Evolutionary conservation across 2,888 invertebrate genomes (phyloP).

Genomic region (Cloeon dipterum): DNA sequence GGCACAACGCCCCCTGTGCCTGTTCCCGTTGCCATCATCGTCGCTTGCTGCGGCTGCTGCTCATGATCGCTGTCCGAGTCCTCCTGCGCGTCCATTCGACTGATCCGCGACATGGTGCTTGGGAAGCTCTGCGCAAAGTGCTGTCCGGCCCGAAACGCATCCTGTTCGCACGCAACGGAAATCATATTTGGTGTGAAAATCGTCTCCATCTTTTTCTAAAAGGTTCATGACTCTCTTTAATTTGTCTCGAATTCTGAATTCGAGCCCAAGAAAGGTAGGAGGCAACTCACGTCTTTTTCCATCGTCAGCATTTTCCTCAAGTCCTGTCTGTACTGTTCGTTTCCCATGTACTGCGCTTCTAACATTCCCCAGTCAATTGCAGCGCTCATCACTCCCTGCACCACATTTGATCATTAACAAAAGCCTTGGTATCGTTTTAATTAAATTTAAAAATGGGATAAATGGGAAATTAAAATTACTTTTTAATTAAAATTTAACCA

Average conservation of each 20-base stretch:
- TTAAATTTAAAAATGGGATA: no score
- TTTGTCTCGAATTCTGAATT: no score
- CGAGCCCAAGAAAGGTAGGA: no score
- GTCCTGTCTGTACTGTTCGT: conserved; percentile 57
- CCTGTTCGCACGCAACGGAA: conserved; percentile 13
- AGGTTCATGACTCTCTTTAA: not conserved
- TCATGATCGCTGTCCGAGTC: no score
- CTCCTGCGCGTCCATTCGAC: conserved; percentile 2
- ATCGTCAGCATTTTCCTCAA: conserved; percentile 71
- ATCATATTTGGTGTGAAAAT: not conserved
- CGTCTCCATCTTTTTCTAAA: not conserved
- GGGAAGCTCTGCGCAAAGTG: conserved; percentile 45
- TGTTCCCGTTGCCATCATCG: not conserved
- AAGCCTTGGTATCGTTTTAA: no score
- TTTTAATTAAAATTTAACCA: not conserved
- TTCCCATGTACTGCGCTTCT: conserved; percentile 65
- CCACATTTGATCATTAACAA: no score
- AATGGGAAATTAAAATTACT: conserved; percentile 3
- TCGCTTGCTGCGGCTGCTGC: no score
- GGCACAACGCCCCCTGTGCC: not conserved
- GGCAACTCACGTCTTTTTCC: conserved; percentile 28
- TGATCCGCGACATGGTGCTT: conserved; percentile 17
- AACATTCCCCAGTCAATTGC: conserved; percentile 86
- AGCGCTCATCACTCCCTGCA: conserved; percentile 81
- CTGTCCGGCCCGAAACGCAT: conserved; percentile 33